Evolutionary conservation across 2,113 vertebrate species (phyloP).

Genomic region (Nerophis ophidion): DNA sequence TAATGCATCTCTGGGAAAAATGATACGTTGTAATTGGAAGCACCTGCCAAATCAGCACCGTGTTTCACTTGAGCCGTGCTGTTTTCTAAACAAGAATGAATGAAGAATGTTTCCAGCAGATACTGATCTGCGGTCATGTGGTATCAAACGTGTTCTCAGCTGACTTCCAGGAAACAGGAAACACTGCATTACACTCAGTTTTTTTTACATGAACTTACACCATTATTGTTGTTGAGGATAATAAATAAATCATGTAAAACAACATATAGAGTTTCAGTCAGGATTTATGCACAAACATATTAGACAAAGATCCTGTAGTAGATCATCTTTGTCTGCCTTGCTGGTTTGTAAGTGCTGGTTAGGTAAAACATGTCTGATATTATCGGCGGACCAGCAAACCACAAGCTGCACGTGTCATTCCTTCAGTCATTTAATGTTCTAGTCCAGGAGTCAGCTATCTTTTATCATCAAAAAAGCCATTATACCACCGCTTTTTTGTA

Average conservation of each 20-base stretch:
- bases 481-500: no score
- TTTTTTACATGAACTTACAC: no score
- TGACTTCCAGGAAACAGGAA: neutral
- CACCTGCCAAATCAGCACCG: constrained; percentile 14
- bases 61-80: neutral
- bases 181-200: no score
- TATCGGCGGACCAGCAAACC: neutral
- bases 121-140: neutral
- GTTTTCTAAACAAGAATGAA: neutral
- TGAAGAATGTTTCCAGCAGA: neutral
- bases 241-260: no score
- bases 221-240: no score
- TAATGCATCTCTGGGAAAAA: constrained; percentile 60
- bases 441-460: neutral
- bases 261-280: no score
- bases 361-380: neutral
- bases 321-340: neutral
- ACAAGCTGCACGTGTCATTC: neutral
- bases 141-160: neutral
- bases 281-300: no score
- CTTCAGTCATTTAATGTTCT: neutral
- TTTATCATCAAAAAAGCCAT: no score
- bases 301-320: no score
- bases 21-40: constrained; percentile 55
- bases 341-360: neutral